Percentiles rank a stretch among this genome's conserved stretches.
phyloP scores from a whole-genome alignment of 2,888 invertebrate species.

The Dioctria rufipes region DNA sequence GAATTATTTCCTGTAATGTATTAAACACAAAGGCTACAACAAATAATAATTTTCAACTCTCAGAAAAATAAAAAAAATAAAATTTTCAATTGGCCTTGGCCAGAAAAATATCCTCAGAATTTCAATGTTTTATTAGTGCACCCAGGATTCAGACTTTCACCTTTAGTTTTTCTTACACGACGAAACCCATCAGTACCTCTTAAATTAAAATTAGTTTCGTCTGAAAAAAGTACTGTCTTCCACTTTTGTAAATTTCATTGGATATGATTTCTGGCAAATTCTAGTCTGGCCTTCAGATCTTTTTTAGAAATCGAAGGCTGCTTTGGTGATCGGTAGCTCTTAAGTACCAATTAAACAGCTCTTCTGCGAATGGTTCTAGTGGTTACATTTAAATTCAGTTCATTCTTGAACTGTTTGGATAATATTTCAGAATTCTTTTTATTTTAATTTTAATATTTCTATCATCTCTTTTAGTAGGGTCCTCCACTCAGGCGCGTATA shows the following conservation, averaged over 20 bases:
- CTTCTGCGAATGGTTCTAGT: slow-evolving; percentile 2
- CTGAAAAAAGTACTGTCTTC: not conserved
- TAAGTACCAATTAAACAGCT: not conserved
- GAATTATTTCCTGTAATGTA: too few species aligned
- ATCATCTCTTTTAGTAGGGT: not conserved
- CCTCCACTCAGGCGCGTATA: too few species aligned
- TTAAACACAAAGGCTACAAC: too few species aligned
- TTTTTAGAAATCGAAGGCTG: not conserved
- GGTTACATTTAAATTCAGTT: too few species aligned
- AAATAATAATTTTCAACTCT: too few species aligned
- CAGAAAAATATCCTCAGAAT: too few species aligned
- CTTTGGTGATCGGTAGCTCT: not conserved
- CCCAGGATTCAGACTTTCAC: too few species aligned
- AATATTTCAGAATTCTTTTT: not conserved
- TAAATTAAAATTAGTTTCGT: not conserved
- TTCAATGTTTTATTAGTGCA: too few species aligned
- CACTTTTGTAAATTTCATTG: not conserved
- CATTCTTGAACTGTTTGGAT: too few species aligned
- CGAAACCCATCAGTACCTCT: not conserved
- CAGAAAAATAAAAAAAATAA: too few species aligned
- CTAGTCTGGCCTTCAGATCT: not conserved
- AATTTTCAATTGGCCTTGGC: too few species aligned
- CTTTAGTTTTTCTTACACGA: too few species aligned
- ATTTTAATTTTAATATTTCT: not conserved
- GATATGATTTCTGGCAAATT: not conserved